These are phyloP conservation scores for Meloidogyne floridensis DNA, from an alignment of 1,140 invertebrate genomes.

Conservation along the genomic window DNA sequence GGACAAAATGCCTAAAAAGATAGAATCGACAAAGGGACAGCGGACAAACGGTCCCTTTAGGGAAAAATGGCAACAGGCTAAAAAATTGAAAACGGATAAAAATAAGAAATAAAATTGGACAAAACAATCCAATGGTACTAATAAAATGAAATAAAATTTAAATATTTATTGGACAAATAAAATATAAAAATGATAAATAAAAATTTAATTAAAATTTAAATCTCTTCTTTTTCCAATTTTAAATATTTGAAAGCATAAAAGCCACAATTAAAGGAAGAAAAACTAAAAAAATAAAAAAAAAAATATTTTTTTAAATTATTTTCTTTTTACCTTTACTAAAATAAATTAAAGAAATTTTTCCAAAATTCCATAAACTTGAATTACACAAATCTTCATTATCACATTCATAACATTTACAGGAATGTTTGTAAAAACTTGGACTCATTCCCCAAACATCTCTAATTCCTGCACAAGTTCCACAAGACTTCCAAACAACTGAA, in stretches of 20 bases:
- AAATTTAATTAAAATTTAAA: no score
- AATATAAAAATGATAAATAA: no score
- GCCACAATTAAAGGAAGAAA: not conserved
- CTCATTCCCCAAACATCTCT: conserved; percentile 1
- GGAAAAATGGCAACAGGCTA: no score
- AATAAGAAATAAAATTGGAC: no score
- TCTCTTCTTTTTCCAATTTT: not conserved
- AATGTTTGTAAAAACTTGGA: not conserved
- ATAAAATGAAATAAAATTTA: no score
- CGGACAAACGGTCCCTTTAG: no score
- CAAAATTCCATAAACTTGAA: conserved; percentile 4
- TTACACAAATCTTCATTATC: conserved; percentile 4
- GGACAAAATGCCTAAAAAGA: no score
- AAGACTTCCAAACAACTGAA: not conserved
- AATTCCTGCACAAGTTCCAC: not conserved
- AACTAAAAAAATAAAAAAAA: not conserved
- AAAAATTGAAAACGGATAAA: no score
- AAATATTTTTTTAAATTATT: not conserved
- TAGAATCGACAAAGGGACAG: no score
- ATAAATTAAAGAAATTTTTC: not conserved
- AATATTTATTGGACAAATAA: no score
- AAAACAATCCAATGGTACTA: no score
- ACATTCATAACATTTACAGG: conserved; percentile 6
- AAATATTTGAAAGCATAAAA: not conserved
- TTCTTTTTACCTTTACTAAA: not conserved